Conservation (phyloP, 2,113 vertebrate genomes). For the Trichechus manatus region DNA sequence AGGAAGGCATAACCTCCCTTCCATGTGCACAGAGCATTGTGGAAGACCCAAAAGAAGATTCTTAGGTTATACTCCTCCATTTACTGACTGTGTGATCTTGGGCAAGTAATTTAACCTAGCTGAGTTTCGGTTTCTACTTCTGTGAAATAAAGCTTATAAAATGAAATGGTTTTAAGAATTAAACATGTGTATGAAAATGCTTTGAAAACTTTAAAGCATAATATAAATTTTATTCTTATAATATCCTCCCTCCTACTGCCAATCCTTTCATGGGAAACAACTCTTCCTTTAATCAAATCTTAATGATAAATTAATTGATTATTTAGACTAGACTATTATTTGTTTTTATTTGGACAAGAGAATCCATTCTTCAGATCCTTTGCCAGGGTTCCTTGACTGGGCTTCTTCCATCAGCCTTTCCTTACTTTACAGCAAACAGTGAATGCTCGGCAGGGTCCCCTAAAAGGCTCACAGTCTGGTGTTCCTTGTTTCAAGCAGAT, state of each 20-base stretch:
- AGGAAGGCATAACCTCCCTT: background rate
- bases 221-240: background rate
- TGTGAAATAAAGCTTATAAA: background rate
- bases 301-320: accelerated
- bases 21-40: accelerated
- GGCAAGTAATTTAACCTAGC: background rate
- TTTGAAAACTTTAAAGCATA: background rate
- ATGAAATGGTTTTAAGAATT: background rate
- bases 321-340: accelerated
- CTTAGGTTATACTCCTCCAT: background rate
- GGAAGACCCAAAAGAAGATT: background rate
- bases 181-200: background rate
- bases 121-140: background rate
- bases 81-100: background rate
- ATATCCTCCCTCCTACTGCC: too few relatives aligned
- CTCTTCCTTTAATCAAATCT: background rate
- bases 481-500: slow-evolving; percentile 68
- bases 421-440: slow-evolving; percentile 53
- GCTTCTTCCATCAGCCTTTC: background rate
- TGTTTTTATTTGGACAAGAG: background rate
- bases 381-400: accelerated
- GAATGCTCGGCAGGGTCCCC: slow-evolving; percentile 54
- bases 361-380: accelerated
- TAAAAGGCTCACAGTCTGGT: slow-evolving; percentile 58
- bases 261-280: background rate